These are phyloP conservation scores for Holotrichia oblita DNA, from an alignment of 1,140 invertebrate species.

Conservation along the genomic window DNA sequence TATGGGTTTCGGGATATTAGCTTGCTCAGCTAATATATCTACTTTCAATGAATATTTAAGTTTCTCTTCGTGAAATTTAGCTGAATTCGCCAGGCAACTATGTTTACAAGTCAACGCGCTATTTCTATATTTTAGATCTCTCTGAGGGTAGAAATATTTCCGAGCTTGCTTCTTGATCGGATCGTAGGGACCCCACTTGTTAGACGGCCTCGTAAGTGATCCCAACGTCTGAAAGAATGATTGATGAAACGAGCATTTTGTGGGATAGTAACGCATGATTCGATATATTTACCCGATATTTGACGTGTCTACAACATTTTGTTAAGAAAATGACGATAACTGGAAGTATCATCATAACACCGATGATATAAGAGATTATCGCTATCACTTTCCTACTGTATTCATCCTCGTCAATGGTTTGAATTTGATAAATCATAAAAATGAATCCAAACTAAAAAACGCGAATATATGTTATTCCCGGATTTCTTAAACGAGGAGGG, in stretches of 20 bases:
- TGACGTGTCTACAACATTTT: constrained; percentile 22
- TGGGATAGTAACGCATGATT: too few species aligned
- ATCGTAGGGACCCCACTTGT: constrained; percentile 10
- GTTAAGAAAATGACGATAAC: not conserved
- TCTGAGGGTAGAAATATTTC: constrained; percentile 39
- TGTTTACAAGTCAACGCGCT: not conserved
- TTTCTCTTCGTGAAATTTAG: not conserved
- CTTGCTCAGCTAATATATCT: not conserved
- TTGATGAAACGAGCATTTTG: not conserved
- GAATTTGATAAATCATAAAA: too few species aligned
- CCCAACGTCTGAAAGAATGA: not conserved
- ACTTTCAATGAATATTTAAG: not conserved
- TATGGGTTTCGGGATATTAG: not conserved
- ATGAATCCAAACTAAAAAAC: too few species aligned
- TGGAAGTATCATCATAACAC: not conserved
- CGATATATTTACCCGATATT: constrained; percentile 46
- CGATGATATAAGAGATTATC: not conserved
- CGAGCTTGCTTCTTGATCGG: not conserved
- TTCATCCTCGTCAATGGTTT: too few species aligned
- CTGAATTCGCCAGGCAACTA: not conserved
- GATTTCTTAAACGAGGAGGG: too few species aligned
- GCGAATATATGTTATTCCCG: too few species aligned
- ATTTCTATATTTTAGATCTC: not conserved
- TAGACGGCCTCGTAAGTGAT: not conserved
- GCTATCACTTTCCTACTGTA: not conserved